phyloP scores from a whole-genome alignment of 2,888 invertebrate species.

The Phalera bucephala region DNA sequence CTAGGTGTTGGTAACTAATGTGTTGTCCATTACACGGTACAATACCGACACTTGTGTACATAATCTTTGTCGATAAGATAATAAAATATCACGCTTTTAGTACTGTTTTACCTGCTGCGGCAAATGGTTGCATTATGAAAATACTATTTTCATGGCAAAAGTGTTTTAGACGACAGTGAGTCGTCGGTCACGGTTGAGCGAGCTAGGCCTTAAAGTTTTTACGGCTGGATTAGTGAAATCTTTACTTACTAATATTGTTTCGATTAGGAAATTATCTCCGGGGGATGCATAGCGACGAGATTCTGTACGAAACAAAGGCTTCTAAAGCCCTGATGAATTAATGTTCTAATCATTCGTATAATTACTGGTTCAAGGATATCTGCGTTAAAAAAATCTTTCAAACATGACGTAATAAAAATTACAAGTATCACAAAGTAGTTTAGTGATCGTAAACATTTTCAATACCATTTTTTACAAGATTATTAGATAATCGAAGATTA shows the following conservation, averaged over 20 bases:
- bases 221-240: slow-evolving; percentile 31
- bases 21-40: slow-evolving; percentile 68
- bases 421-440: slow-evolving; percentile 2
- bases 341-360: slow-evolving; percentile 24
- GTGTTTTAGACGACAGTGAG: slow-evolving; percentile 26
- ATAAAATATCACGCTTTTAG: slow-evolving; percentile 41
- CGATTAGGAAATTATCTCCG: slow-evolving; percentile 22
- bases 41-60: slow-evolving; percentile 74
- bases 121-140: slow-evolving; percentile 34
- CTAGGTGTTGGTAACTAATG: slow-evolving; percentile 60
- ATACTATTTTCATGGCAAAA: slow-evolving; percentile 34
- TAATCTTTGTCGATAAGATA: slow-evolving; percentile 78
- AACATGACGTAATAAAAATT: slow-evolving; percentile 11
- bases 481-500: too few species aligned
- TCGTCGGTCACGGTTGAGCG: slow-evolving; percentile 32
- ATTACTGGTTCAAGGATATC: slow-evolving; percentile 32
- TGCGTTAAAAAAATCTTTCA: slow-evolving; percentile 13
- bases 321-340: slow-evolving; percentile 23
- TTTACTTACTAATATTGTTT: slow-evolving; percentile 33
- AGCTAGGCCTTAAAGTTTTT: slow-evolving; percentile 33
- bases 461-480: too few species aligned
- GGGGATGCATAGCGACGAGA: slow-evolving; percentile 20
- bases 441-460: slow-evolving; percentile 25
- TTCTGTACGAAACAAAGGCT: slow-evolving; percentile 22
- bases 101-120: slow-evolving; percentile 31